Base-by-base conservation (phyloP, 2,888 invertebrate genomes). In the Sarcophaga caerulescens region DNA sequence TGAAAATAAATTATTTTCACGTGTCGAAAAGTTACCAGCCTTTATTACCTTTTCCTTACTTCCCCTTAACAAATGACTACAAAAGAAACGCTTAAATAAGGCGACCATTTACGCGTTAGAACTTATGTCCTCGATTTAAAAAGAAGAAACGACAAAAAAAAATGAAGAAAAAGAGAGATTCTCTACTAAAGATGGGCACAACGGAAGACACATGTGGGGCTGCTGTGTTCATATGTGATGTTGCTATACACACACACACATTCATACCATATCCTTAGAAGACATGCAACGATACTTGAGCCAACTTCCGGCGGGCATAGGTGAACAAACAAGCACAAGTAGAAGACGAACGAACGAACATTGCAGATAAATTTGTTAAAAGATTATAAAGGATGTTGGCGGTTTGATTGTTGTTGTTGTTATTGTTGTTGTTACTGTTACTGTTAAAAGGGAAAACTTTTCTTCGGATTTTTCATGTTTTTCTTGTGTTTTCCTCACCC, bases 271-370 rank as follows among this genome's bases (percentile, higher is more conserved):
- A 35, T 35, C 35, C 35, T 35, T 35, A 35, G 35, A 35, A 35
- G 35, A 68, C 19, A 73, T 21, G 14, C 60, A 77, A 77, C 62
- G 44, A 19, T 74, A 75, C 86, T 86, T 84, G 75, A 84, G 70
- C 66, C 86, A 78, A 84, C 83, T 81, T 86, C 86, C 86, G 86
- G 86, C 80, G 86, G 86, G 81, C 86, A 81, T 78, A 86, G 83
- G 81, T 83, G 83, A 80, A 77, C 82, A 81, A 59, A 73, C 5
- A 57, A 57, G n/a, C 17, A 57, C 17, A 57, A 57, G 14, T 5
- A 14, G 17, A 17, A 66, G 14, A 65, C 35, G 5, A 4, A n/a
- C 12, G 1, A 14, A n/a, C 12, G 5, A 14, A 44, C 65, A 68
- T 78, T 84, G 74, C 74, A 84, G 21, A 35, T 35, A 84, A 84